Conservation (phyloP, 2,113 vertebrate species). For the Nesogale talazaci region DNA sequence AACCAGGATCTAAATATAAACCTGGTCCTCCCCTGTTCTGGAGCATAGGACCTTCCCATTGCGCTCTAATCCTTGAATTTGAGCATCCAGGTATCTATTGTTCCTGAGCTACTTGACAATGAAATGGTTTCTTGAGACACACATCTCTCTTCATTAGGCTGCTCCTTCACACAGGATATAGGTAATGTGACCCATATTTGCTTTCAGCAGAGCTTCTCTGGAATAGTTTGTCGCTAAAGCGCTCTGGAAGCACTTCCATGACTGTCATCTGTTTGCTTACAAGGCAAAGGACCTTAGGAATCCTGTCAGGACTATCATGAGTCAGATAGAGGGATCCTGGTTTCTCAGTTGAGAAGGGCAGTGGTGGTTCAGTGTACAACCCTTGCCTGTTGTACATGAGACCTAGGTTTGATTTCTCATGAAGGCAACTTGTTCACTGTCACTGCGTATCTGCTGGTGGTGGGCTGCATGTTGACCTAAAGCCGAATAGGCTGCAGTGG, state of each 20-base stretch:
- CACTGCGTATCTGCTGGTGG: neutral
- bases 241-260: neutral
- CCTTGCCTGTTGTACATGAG: neutral
- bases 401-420: neutral
- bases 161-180: neutral
- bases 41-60: neutral
- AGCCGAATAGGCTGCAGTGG: neutral
- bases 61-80: neutral
- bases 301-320: neutral
- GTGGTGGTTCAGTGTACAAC: neutral
- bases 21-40: neutral
- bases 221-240: neutral
- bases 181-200: neutral
- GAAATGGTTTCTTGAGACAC: neutral
- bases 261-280: neutral
- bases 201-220: neutral
- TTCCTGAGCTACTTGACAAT: neutral
- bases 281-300: rapidly evolving
- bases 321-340: neutral
- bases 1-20: neutral
- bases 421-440: neutral
- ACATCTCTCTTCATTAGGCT: neutral
- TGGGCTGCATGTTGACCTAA: neutral
- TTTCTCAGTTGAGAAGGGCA: neutral
- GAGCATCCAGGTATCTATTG: neutral